Percentiles rank a stretch among this genome's conserved stretches.
phyloP scores from a whole-genome alignment of 2,888 invertebrate species.

The Spatulosminthurus flaviceps region DNA sequence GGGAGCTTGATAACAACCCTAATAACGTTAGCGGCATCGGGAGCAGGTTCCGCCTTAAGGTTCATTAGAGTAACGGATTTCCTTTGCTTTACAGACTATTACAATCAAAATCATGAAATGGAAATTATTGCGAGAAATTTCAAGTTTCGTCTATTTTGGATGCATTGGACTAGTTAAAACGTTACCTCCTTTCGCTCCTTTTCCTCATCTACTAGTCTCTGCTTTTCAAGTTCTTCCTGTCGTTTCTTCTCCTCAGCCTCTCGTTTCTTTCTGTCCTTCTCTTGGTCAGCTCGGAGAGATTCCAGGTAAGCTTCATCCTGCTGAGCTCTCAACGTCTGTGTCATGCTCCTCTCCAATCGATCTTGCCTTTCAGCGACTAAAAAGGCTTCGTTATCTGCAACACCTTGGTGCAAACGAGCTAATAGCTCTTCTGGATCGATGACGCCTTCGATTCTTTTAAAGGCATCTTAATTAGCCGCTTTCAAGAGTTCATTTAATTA shows the following conservation, averaged over 20 bases:
- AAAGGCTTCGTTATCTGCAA: constrained; percentile 86
- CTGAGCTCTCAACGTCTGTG: constrained; percentile 84
- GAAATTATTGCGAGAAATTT: too few species aligned
- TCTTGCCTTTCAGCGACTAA: constrained; percentile 87
- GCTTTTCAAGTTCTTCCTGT: constrained; percentile 69
- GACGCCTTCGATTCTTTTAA: constrained; percentile 81
- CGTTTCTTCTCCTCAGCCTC: constrained; percentile 71
- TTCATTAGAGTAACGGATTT: constrained; percentile 66
- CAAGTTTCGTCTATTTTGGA: too few species aligned
- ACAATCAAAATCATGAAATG: constrained; percentile 19
- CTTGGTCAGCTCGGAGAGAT: constrained; percentile 90
- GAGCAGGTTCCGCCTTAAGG: constrained; percentile 75
- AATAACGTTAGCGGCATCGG: constrained; percentile 76
- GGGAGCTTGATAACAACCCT: constrained; percentile 92
- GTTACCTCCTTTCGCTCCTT: constrained; percentile 64
- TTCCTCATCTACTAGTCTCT: constrained; percentile 70
- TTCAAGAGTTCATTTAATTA: too few species aligned
- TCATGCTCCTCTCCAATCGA: constrained; percentile 79
- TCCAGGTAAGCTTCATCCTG: constrained; percentile 95
- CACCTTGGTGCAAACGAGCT: constrained; percentile 77
- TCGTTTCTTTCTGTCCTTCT: constrained; percentile 82
- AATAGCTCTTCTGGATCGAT: constrained; percentile 78
- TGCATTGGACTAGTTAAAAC: not conserved
- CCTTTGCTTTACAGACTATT: constrained; percentile 64
- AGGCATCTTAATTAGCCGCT: not conserved